A percentile compares a stretch with the other conserved stretches of the same genome.
Conservation (phyloP, 2,113 vertebrate genomes). For the Phrynosoma platyrhinos region DNA sequence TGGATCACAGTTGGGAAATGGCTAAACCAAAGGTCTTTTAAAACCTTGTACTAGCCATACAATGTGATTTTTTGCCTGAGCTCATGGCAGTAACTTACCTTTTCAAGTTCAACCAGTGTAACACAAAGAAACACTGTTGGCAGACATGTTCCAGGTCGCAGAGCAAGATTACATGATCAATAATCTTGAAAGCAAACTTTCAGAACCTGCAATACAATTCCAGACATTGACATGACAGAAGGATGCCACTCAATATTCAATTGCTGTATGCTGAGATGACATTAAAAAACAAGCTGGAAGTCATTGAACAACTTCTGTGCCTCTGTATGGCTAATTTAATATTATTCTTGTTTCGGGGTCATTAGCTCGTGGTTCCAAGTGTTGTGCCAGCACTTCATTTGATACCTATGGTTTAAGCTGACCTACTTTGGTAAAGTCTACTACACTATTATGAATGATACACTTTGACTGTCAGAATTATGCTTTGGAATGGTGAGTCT, state of each 20-base stretch:
- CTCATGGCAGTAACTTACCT: conserved; percentile 44
- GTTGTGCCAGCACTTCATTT: neutral
- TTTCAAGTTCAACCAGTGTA: conserved; percentile 9
- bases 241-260: neutral
- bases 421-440: rapidly evolving
- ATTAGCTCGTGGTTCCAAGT: conserved; percentile 14
- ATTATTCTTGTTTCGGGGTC: neutral
- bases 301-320: neutral
- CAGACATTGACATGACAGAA: neutral
- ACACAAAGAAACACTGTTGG: conserved; percentile 18
- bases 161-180: conserved; percentile 63
- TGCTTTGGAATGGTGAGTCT: neutral
- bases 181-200: conserved; percentile 58
- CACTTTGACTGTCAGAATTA: conserved; percentile 7
- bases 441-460: neutral
- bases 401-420: neutral
- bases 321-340: conserved; percentile 1
- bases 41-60: conserved; percentile 24
- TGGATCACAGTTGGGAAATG: conserved; percentile 28
- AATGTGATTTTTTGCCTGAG: neutral
- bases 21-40: conserved; percentile 27
- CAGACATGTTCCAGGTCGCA: conserved; percentile 63
- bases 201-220: conserved; percentile 53
- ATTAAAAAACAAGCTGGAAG: rapidly evolving
- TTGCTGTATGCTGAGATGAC: neutral